phyloP scores from a whole-genome alignment of 2,113 vertebrate species.

The Pongo pygmaeus region DNA sequence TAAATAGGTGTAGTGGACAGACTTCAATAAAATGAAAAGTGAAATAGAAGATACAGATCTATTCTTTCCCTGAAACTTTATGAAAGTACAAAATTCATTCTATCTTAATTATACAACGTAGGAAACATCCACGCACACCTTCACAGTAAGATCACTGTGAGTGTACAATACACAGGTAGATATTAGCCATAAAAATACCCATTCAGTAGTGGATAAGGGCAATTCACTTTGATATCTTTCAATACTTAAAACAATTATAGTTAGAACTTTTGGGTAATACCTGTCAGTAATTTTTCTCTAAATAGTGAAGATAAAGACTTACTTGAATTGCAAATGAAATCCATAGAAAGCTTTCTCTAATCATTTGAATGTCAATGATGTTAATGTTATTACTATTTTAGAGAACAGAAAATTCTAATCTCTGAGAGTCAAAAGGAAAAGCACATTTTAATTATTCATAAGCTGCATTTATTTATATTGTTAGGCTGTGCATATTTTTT shows the following conservation, averaged over 20 bases:
- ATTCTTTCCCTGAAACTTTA: neutral
- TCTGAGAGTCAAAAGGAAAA: constrained; percentile 51
- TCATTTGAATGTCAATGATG: neutral
- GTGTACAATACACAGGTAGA: rapidly evolving
- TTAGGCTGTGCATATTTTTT: constrained; percentile 58
- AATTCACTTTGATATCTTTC: neutral
- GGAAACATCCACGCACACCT: neutral
- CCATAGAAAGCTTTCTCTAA: constrained; percentile 17
- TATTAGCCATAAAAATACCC: neutral
- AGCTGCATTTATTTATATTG: constrained; percentile 71
- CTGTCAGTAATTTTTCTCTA: neutral
- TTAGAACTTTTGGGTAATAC: neutral
- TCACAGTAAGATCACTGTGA: rapidly evolving
- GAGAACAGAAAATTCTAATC: constrained; percentile 48
- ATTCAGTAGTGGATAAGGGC: too few species aligned
- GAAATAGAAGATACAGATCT: neutral
- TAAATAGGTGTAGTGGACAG: neutral
- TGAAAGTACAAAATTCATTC: neutral
- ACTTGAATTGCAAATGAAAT: constrained; percentile 59
- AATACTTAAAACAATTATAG: neutral
- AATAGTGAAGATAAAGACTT: neutral
- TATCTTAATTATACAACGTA: neutral
- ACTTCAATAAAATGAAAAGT: neutral
- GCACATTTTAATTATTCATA: constrained; percentile 65
- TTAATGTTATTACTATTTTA: constrained; percentile 4